phyloP scores from a whole-genome alignment of 2,797 vertebrate genomes.

The Helarctos malayanus region DNA sequence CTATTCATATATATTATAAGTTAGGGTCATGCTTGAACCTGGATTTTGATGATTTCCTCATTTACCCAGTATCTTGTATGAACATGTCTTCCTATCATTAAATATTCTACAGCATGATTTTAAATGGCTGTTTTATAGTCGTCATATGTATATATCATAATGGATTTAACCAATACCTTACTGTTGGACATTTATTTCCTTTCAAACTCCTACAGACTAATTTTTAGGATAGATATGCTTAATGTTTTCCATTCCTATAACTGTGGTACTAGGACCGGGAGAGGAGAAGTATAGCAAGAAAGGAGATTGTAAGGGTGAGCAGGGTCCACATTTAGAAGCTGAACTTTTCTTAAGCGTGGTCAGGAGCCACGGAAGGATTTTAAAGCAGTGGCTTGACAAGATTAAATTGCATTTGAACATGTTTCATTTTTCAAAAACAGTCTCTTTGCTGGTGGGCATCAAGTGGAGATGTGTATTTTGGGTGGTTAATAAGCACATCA shows the following conservation, averaged over 20 bases:
- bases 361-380: not conserved
- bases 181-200: not conserved
- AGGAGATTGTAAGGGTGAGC: not conserved
- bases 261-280: not conserved
- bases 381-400: not conserved
- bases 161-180: not conserved
- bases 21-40: not conserved
- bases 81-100: not conserved
- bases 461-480: constrained; percentile 2
- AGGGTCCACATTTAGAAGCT: not conserved
- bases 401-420: not conserved
- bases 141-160: not conserved
- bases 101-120: not conserved
- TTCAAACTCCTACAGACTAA: not conserved
- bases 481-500: not conserved
- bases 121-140: not conserved
- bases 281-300: not conserved
- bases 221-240: not conserved
- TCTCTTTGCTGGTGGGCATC: not conserved
- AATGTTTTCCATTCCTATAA: not conserved
- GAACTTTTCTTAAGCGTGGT: not conserved
- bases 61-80: not conserved
- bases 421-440: not conserved
- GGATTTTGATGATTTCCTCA: not conserved
- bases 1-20: not conserved